phyloP scores from a whole-genome alignment of 2,113 vertebrate species.

The Gopherus flavomarginatus region DNA sequence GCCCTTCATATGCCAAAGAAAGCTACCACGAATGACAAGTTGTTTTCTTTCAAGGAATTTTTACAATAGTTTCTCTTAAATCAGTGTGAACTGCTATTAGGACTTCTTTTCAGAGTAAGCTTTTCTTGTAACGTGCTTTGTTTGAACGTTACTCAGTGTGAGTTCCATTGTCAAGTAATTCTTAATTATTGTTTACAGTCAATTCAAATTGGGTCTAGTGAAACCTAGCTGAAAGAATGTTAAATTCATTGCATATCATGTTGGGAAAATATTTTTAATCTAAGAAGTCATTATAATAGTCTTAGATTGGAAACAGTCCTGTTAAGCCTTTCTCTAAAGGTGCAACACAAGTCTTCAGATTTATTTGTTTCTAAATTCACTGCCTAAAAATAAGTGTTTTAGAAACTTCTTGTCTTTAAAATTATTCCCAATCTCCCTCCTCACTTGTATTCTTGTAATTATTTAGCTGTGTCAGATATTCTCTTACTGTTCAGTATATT shows the following conservation, averaged over 20 bases:
- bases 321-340: not conserved
- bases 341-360: not conserved
- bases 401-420: not conserved
- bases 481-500: not conserved
- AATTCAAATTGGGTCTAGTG: not conserved
- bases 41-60: not conserved
- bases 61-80: not conserved
- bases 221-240: no score
- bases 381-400: conserved; percentile 12
- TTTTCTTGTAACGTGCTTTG: not conserved
- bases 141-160: not conserved
- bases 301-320: not conserved
- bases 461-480: not conserved
- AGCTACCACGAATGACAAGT: not conserved
- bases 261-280: no score
- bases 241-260: no score
- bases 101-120: not conserved
- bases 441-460: not conserved
- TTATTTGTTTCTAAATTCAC: not conserved
- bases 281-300: no score
- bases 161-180: not conserved
- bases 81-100: not conserved
- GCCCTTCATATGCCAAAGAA: not conserved
- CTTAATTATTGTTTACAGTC: not conserved
- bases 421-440: no score